phyloP scores from a whole-genome alignment of 1,140 invertebrate genomes.

The Danaus melanippus region DNA sequence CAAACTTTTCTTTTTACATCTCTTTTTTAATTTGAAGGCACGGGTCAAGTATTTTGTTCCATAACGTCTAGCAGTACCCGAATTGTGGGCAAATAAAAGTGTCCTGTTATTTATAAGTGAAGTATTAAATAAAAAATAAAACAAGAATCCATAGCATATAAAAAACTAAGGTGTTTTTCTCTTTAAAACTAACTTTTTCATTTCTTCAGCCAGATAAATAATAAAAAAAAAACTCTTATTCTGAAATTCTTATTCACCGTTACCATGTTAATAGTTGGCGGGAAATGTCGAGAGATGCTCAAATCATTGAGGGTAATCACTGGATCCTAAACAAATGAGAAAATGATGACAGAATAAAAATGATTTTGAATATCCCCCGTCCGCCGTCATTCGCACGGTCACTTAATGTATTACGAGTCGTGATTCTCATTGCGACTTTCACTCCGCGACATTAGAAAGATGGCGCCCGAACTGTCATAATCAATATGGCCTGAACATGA shows the following conservation, averaged over 20 bases:
- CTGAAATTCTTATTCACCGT: no score
- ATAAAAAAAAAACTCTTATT: background rate
- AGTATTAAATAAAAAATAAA: background rate
- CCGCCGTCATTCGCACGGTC: constrained; percentile 53
- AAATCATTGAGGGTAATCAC: constrained; percentile 25
- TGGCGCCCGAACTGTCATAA: constrained; percentile 29
- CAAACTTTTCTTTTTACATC: constrained; percentile 23
- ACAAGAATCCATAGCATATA: constrained; percentile 1
- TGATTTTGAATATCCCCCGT: constrained; percentile 40
- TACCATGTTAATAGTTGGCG: no score
- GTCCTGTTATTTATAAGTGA: background rate
- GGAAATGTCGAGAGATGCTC: constrained; percentile 4
- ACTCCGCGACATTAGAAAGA: constrained; percentile 40
- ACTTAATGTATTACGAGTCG: constrained; percentile 59
- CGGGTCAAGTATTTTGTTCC: constrained; percentile 17
- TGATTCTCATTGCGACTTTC: constrained; percentile 48
- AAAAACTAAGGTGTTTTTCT: no score
- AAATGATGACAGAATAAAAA: constrained; percentile 48
- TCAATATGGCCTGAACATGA: background rate
- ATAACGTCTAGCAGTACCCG: constrained; percentile 1
- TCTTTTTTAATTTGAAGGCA: constrained; percentile 16
- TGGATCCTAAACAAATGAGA: constrained; percentile 42
- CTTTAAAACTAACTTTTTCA: no score
- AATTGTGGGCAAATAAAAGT: constrained; percentile 5
- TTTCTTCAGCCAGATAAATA: constrained; percentile 8